Base-by-base conservation (phyloP, 2,888 invertebrate genomes). In the Nysson spinosus region DNA sequence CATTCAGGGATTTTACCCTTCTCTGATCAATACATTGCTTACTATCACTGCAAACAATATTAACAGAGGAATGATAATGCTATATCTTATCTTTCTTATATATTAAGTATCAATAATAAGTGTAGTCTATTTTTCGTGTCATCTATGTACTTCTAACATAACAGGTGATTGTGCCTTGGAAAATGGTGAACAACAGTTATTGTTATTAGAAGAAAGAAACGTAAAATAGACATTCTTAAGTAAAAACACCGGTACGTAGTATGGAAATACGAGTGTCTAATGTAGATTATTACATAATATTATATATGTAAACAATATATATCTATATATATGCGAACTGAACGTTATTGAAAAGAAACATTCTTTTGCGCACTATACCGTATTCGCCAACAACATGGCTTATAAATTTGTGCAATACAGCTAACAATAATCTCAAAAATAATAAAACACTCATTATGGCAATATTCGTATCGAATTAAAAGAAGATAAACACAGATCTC, bases 181-280 rank as follows among this genome's bases (percentile, higher is more conserved):
- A 71, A 69, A 62, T 69, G 56, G 69, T 58, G 65, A 65, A 65
- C 55, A 32, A 32, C 17, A 32, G 17, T 37, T 52, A 43, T 24
- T 46, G 35, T 20, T 12, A 44, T 56, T 51, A 54, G 12, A 46
- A 16, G 28, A 35, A 37, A 47, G 20, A 20, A 39, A 54, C 49
- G 16, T 57, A 32, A 20, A 22, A 26, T 14, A 14, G 11, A 14
- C 9, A 34, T 12, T 6, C 16, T 14, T 14, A 6, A 34, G 4
- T 14, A 9, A 30, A 30, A 30, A 30, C 12, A 14, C 4, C 16
- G 1, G 16, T 34, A 14, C 16, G 11, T 4, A 51, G 26, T 35
- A 37, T n/a, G n/a, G 4, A 39, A 32, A 9, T 37, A 40, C 11
- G n/a, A 24, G 11, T 24, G 14, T 11, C 16, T 14, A 42, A 4